Conservation (phyloP, 1,140 invertebrate species). For the Littorina saxatilis region DNA sequence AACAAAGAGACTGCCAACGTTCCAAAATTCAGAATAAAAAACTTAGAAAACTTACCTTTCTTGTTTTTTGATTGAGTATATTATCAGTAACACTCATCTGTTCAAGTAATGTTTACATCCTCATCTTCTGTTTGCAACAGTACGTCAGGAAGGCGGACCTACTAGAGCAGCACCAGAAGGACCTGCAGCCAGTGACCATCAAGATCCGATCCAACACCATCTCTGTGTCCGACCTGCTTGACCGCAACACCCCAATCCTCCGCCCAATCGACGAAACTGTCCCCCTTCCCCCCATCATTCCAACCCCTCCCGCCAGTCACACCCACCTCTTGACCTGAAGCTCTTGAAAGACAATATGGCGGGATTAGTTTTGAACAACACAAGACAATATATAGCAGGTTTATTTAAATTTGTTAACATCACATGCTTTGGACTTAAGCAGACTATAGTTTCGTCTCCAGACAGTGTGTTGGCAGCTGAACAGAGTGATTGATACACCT, state of each 20-base stretch:
- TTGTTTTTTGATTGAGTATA: too few species aligned
- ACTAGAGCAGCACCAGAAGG: slow-evolving; percentile 56
- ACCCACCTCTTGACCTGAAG: background rate
- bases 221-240: slow-evolving; percentile 66
- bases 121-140: slow-evolving; percentile 63
- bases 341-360: background rate
- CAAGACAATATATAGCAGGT: background rate
- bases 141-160: slow-evolving; percentile 60
- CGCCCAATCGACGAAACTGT: slow-evolving; percentile 58
- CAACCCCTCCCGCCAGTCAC: slow-evolving; percentile 50
- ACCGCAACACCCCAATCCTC: slow-evolving; percentile 66
- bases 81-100: too few species aligned
- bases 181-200: slow-evolving; percentile 58
- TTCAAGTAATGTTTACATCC: too few species aligned
- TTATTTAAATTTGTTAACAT: background rate
- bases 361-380: background rate
- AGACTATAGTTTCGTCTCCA: too few species aligned
- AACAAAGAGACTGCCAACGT: too few species aligned
- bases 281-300: slow-evolving; percentile 70
- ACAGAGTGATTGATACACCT: too few species aligned
- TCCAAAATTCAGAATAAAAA: too few species aligned
- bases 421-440: background rate
- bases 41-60: too few species aligned
- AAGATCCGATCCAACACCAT: slow-evolving; percentile 49
- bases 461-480: too few species aligned